These are phyloP conservation scores for Heterohyrax brucei DNA, from an alignment of 2,797 vertebrate genomes.

Conservation along the genomic window DNA sequence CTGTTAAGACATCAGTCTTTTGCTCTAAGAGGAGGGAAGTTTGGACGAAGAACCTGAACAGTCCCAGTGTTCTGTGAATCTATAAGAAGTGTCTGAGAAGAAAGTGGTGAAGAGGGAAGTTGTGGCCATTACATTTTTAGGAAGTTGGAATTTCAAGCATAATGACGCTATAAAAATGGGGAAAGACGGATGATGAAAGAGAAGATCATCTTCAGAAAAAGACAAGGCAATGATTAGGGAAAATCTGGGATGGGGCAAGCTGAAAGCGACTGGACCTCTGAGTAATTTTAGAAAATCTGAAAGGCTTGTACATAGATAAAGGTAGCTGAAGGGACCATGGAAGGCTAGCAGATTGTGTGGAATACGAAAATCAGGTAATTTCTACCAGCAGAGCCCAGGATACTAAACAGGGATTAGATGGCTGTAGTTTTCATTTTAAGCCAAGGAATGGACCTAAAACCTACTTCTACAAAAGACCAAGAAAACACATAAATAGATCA, in stretches of 20 bases:
- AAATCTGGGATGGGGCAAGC: neutral
- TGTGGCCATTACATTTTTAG: neutral
- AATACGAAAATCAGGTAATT: neutral
- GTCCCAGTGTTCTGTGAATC: neutral
- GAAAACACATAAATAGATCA: neutral
- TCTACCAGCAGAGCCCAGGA: neutral
- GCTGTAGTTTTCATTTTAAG: constrained; percentile 1
- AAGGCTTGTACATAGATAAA: neutral
- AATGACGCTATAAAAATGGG: neutral
- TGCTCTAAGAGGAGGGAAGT: neutral
- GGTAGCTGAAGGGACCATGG: neutral
- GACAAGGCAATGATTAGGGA: neutral
- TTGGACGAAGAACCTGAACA: neutral
- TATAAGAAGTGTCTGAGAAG: neutral
- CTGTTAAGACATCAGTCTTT: neutral
- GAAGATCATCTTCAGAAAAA: constrained; percentile 52
- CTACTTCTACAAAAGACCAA: constrained; percentile 9
- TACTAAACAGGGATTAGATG: neutral
- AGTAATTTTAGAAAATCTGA: neutral
- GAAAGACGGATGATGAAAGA: neutral
- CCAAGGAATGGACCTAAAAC: neutral
- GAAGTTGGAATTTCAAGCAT: constrained; percentile 29
- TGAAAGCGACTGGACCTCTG: neutral
- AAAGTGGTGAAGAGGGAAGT: neutral
- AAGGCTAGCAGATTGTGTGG: neutral